Conservation (phyloP, 2,888 invertebrate species). For the Agrilus cyanescens region DNA sequence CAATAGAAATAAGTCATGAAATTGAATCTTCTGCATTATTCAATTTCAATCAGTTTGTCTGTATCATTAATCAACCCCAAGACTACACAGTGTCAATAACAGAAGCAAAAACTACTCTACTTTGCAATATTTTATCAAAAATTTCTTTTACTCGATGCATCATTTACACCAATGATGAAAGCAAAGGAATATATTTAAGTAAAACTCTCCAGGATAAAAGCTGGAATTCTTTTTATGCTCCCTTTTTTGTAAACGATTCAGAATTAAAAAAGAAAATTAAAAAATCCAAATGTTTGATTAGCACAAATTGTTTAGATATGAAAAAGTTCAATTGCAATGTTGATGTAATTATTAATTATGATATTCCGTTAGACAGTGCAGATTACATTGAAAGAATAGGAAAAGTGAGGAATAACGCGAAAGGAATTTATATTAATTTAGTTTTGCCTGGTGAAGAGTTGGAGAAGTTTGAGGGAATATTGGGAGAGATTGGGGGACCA, state of each 20-base stretch:
- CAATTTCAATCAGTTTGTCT: conserved; percentile 71
- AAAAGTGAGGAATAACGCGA: conserved; percentile 82
- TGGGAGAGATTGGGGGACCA: conserved; percentile 44
- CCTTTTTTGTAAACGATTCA: conserved; percentile 21
- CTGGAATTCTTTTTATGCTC: conserved; percentile 69
- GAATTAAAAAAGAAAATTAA: no score
- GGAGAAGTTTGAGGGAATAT: conserved; percentile 42
- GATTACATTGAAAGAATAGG: conserved; percentile 93
- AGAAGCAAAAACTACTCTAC: conserved; percentile 49
- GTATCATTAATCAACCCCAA: conserved; percentile 43
- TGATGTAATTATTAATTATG: conserved; percentile 87
- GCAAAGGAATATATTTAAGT: conserved; percentile 68
- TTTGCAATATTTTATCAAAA: conserved; percentile 55
- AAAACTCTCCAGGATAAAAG: conserved; percentile 57
- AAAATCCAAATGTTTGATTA: no score
- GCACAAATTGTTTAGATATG: no score
- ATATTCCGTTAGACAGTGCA: conserved; percentile 65
- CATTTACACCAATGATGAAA: conserved; percentile 82
- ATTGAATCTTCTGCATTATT: conserved; percentile 55
- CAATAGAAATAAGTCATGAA: conserved; percentile 64
- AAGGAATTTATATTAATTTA: conserved; percentile 69
- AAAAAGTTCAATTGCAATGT: conserved; percentile 43
- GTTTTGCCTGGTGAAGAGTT: conserved; percentile 54
- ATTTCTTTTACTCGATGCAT: conserved; percentile 81
- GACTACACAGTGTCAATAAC: conserved; percentile 55